phyloP scores from a whole-genome alignment of 2,113 vertebrate species.

The Sclerurus mexicanus region DNA sequence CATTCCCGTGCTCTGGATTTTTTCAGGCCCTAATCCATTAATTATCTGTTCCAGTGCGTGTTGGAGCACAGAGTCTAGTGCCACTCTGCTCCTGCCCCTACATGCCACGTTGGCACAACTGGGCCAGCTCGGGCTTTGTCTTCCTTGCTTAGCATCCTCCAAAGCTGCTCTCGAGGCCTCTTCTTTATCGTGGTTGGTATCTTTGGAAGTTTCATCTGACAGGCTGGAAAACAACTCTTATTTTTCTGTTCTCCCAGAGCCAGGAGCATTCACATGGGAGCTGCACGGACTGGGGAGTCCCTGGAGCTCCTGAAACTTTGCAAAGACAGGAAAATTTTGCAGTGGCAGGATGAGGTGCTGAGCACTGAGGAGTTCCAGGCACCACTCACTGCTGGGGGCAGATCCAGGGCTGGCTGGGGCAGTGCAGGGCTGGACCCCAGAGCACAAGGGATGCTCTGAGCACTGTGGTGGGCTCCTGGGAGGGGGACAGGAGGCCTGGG shows the following conservation, averaged over 20 bases:
- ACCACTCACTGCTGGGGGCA: fast-evolving
- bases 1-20: not conserved
- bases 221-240: not conserved
- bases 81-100: not conserved
- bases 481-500: not conserved
- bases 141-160: not conserved
- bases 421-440: not conserved
- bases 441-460: not conserved
- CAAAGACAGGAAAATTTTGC: not conserved
- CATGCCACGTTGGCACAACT: not conserved
- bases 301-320: not conserved
- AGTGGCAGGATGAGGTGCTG: not conserved
- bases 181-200: not conserved
- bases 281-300: not conserved
- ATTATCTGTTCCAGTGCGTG: not conserved
- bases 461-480: not conserved
- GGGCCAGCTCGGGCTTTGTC: not conserved
- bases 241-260: not conserved
- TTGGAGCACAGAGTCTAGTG: not conserved
- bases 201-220: not conserved
- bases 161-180: not conserved
- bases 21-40: not conserved
- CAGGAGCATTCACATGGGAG: not conserved
- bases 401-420: not conserved
- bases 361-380: not conserved